Percentiles rank a stretch among this genome's conserved stretches.
Evolutionary conservation across 2,797 vertebrate genomes (phyloP).

Genomic region (Karalla daura): DNA sequence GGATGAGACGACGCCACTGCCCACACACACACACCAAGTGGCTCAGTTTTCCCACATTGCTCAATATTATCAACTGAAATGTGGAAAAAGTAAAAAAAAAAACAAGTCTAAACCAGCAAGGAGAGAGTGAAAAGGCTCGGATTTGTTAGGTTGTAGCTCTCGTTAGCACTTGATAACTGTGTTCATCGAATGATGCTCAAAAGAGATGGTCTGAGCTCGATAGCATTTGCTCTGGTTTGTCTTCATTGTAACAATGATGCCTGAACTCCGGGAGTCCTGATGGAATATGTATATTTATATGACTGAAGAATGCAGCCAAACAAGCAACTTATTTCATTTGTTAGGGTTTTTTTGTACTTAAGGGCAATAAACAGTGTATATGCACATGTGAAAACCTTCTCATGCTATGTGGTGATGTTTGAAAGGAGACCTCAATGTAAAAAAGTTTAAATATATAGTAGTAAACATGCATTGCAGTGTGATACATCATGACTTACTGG

Average conservation of each 20-base stretch:
- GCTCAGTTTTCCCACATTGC: constrained; percentile 27
- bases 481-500: background rate
- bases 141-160: constrained; percentile 26
- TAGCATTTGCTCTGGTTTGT: constrained; percentile 20
- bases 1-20: constrained; percentile 5
- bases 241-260: constrained; percentile 53
- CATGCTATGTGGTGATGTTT: background rate
- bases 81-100: constrained; percentile 3
- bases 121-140: background rate
- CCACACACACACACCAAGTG: constrained; percentile 5
- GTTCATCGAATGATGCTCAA: constrained; percentile 5
- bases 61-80: constrained; percentile 50
- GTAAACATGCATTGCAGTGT: background rate
- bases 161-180: constrained; percentile 19
- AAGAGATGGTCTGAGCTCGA: constrained; percentile 34
- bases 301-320: constrained; percentile 35
- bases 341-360: constrained; percentile 64
- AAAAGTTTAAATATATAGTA: background rate
- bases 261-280: constrained; percentile 46
- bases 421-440: background rate
- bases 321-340: constrained; percentile 58
- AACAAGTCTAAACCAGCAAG: constrained; percentile 2
- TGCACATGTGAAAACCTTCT: constrained; percentile 1
- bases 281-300: constrained; percentile 65
- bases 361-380: constrained; percentile 74